Percentiles rank a stretch among this genome's conserved stretches.
These are phyloP conservation scores for Mormyrus iriodes DNA, from an alignment of 2,113 vertebrate species.

Conservation along the genomic window DNA sequence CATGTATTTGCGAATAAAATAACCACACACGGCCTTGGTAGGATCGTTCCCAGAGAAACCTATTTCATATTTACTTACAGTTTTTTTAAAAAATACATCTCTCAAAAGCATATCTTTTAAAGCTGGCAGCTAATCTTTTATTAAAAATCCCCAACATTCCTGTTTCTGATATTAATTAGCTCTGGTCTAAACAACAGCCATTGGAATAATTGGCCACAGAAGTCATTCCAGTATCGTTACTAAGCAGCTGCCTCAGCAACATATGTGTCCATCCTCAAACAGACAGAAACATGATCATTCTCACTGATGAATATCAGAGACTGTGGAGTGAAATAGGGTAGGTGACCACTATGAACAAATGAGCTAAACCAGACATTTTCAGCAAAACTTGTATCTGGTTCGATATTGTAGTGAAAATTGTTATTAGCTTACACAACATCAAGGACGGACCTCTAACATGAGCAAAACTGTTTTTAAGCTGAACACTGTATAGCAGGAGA, in stretches of 20 bases:
- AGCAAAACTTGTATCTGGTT: background rate
- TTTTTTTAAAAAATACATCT: background rate
- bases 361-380: background rate
- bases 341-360: background rate
- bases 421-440: background rate
- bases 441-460: background rate
- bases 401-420: background rate
- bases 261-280: background rate
- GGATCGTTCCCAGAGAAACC: background rate
- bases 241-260: background rate
- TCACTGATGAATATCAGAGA: background rate
- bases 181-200: background rate
- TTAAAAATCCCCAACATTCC: background rate
- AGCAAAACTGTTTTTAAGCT: background rate
- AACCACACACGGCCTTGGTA: background rate
- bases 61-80: background rate
- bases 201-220: background rate
- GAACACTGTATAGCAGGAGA: background rate
- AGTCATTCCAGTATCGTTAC: background rate
- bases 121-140: background rate
- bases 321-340: background rate
- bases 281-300: background rate
- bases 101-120: background rate
- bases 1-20: background rate
- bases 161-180: background rate